Conservation (phyloP, 2,113 vertebrate genomes). For the Procavia capensis region DNA sequence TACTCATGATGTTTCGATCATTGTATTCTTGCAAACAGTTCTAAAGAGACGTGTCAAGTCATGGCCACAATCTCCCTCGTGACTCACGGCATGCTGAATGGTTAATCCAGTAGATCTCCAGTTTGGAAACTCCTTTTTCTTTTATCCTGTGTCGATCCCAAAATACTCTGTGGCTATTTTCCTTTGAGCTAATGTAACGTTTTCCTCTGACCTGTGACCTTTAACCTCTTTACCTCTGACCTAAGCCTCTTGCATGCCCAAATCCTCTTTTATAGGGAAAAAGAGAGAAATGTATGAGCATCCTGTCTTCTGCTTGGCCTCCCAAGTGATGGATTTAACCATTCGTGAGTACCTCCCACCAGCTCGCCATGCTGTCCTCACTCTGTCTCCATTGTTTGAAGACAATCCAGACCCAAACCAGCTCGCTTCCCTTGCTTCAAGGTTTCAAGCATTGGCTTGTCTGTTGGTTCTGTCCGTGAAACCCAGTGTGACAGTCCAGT, state of each 20-base stretch:
- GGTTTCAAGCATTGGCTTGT: constrained; percentile 92
- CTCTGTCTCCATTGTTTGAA: constrained; percentile 90
- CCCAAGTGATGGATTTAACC: constrained; percentile 99
- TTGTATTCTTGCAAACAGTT: constrained; percentile 88
- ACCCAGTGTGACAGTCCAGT: constrained; percentile 93
- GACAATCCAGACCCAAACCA: constrained; percentile 91
- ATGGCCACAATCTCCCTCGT: constrained; percentile 90
- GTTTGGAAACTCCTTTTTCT: constrained; percentile 85
- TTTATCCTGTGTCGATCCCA: constrained; percentile 88
- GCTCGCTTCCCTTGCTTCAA: constrained; percentile 91
- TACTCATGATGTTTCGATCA: constrained; percentile 92
- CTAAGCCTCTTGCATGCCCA: constrained; percentile 98
- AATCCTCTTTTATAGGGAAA: constrained; percentile 99
- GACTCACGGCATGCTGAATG: constrained; percentile 94
- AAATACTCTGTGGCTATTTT: constrained; percentile 90
- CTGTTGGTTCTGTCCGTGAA: constrained; percentile 94
- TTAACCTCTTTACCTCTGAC: constrained; percentile 96
- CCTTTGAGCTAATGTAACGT: constrained; percentile 92
- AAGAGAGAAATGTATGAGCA: constrained; percentile 99
- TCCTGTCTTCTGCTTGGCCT: constrained; percentile 99
- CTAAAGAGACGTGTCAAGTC: constrained; percentile 89
- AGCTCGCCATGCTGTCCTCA: constrained; percentile 92
- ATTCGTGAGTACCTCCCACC: constrained; percentile 99
- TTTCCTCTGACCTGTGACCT: constrained; percentile 94
- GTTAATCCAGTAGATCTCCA: constrained; percentile 92